Evolutionary conservation across 2,113 vertebrate genomes (phyloP).

Genomic region (Petaurus breviceps): DNA sequence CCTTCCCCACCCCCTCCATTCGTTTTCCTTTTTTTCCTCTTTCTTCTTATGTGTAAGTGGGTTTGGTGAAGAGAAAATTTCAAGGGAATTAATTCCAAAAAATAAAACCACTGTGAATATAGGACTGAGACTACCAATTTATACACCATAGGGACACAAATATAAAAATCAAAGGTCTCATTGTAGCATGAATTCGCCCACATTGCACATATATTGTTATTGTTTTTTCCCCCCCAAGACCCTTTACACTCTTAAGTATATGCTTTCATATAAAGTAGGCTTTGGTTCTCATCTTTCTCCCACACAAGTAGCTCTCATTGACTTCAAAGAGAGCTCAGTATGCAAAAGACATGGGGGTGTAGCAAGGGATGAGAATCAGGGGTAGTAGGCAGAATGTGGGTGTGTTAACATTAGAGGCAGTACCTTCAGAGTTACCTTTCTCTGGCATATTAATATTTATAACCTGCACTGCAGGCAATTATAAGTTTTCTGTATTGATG

Average conservation of each 20-base stretch:
- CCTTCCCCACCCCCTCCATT: conserved; percentile 67
- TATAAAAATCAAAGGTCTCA: conserved; percentile 49
- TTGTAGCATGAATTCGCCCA: conserved; percentile 2
- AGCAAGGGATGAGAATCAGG: conserved; percentile 58
- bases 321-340: conserved; percentile 63
- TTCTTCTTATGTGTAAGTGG: conserved; percentile 57
- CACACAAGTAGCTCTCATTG: conserved; percentile 60
- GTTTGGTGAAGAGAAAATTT: conserved; percentile 59
- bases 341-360: conserved; percentile 73
- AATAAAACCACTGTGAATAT: conserved; percentile 40
- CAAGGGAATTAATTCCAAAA: conserved; percentile 62
- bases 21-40: conserved; percentile 43
- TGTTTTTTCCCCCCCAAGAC: not conserved
- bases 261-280: conserved; percentile 58
- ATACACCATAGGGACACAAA: conserved; percentile 25
- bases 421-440: conserved; percentile 56
- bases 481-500: conserved; percentile 39
- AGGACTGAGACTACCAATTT: conserved; percentile 43
- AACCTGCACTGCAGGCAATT: conserved; percentile 41
- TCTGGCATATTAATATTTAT: conserved; percentile 34
- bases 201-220: not conserved
- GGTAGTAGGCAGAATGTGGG: conserved; percentile 70
- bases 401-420: conserved; percentile 52
- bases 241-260: conserved; percentile 43
- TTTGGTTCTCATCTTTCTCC: conserved; percentile 66